Conservation (phyloP, 2,797 vertebrate genomes). For the Alca torda region DNA sequence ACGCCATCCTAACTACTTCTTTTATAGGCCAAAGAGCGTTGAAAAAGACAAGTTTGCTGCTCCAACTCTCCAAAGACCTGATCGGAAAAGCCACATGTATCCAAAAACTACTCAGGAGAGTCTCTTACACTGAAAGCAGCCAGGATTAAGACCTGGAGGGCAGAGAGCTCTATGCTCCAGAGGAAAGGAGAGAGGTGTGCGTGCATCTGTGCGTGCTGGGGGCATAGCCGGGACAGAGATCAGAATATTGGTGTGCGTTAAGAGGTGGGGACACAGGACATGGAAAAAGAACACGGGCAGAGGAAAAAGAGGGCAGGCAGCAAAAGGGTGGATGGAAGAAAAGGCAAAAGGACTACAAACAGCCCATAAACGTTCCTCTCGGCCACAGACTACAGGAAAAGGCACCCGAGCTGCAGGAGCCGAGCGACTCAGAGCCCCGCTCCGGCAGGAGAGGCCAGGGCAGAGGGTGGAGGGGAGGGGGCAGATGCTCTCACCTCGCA, state of each 20-base stretch:
- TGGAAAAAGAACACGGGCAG: rapidly evolving
- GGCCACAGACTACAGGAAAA: too few species aligned
- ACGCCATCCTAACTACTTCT: background rate
- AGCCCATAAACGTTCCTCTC: background rate
- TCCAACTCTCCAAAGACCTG: background rate
- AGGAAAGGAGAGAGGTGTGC: too few species aligned
- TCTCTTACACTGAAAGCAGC: background rate
- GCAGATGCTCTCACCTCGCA: slow-evolving; percentile 82
- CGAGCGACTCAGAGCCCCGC: too few species aligned
- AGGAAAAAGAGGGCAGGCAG: background rate
- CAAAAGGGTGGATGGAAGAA: background rate
- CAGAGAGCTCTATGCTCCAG: background rate
- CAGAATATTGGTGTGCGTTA: rapidly evolving
- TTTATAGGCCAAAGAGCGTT: background rate
- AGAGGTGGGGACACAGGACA: background rate
- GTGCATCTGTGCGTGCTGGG: rapidly evolving
- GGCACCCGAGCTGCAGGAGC: background rate
- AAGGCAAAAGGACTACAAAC: background rate
- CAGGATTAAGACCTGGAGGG: rapidly evolving
- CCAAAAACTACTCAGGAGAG: background rate
- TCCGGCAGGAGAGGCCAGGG: background rate
- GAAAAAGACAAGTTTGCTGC: background rate
- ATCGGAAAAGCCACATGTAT: background rate
- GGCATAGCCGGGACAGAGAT: background rate
- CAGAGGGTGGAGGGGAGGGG: too few species aligned